A percentile compares a stretch with the other conserved stretches of the same genome.
These are phyloP conservation scores for Diphyllodes magnificus DNA, from an alignment of 2,113 vertebrate species.

Conservation along the genomic window DNA sequence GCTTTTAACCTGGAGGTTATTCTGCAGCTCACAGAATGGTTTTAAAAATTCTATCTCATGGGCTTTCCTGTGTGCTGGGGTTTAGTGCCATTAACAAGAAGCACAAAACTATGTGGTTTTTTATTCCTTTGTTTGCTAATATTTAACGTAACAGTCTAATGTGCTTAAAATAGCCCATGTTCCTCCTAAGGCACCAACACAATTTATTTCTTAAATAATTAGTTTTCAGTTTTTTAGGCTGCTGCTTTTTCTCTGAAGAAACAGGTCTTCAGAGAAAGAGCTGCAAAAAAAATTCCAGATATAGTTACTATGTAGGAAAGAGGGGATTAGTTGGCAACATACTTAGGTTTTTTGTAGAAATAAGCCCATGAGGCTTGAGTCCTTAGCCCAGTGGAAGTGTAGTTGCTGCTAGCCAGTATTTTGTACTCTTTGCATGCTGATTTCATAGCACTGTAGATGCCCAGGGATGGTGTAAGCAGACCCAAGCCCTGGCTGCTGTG, in stretches of 20 bases:
- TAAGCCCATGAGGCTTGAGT: not conserved
- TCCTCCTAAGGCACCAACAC: not conserved
- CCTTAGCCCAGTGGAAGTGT: not conserved
- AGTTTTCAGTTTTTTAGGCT: not conserved
- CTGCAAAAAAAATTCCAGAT: not conserved
- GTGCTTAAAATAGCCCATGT: not conserved
- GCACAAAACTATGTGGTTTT: not conserved
- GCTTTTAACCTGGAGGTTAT: slow-evolving; percentile 2
- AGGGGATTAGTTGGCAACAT: not conserved
- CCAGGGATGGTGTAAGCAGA: not conserved
- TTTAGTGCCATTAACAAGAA: not conserved
- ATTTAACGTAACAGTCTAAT: not conserved
- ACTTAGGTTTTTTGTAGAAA: not conserved
- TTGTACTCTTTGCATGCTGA: not conserved
- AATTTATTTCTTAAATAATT: not conserved
- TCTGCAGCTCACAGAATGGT: not conserved
- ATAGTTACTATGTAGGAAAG: not conserved
- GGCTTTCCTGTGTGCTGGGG: not conserved
- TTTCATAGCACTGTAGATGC: not conserved
- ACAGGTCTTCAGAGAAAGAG: not conserved
- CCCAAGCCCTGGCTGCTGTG: not conserved
- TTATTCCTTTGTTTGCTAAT: not conserved
- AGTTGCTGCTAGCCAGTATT: not conserved
- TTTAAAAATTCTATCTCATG: not conserved
- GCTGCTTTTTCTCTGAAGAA: not conserved